Conservation (phyloP, 2,797 vertebrate species). For the Furcifer pardalis region DNA sequence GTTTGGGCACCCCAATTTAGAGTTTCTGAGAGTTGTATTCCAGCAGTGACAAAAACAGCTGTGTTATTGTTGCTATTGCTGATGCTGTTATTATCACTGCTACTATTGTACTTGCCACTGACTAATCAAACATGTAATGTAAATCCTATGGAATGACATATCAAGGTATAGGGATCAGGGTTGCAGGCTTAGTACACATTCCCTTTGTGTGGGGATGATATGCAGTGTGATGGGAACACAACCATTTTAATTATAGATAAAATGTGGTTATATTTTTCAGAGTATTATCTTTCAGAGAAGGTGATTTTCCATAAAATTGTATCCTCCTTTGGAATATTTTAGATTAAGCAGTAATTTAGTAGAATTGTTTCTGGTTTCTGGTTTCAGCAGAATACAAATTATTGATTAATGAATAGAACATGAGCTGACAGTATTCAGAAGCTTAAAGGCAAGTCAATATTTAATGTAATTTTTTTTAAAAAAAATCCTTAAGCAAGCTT, state of each 20-base stretch:
- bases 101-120: background rate
- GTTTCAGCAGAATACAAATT: background rate
- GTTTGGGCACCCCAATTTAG: too few relatives aligned
- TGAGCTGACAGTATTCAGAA: background rate
- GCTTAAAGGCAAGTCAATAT: conserved; percentile 2
- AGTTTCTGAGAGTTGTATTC: background rate
- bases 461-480: background rate
- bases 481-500: background rate
- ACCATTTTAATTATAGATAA: background rate
- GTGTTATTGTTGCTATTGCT: background rate
- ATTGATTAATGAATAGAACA: background rate
- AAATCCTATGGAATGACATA: too few relatives aligned
- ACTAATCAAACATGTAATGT: too few relatives aligned
- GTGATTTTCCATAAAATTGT: background rate
- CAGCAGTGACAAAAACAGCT: background rate
- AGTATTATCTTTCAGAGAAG: background rate
- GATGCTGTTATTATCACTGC: background rate
- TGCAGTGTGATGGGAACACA: background rate
- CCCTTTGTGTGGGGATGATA: background rate
- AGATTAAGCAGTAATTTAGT: background rate
- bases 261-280: background rate
- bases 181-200: background rate
- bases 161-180: background rate
- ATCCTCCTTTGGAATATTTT: background rate
- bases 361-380: conserved; percentile 1